Evolutionary conservation across 2,888 invertebrate species (phyloP), one percentile per base, ranked within the genome.

Genomic region (Polyploca ridens): DNA sequence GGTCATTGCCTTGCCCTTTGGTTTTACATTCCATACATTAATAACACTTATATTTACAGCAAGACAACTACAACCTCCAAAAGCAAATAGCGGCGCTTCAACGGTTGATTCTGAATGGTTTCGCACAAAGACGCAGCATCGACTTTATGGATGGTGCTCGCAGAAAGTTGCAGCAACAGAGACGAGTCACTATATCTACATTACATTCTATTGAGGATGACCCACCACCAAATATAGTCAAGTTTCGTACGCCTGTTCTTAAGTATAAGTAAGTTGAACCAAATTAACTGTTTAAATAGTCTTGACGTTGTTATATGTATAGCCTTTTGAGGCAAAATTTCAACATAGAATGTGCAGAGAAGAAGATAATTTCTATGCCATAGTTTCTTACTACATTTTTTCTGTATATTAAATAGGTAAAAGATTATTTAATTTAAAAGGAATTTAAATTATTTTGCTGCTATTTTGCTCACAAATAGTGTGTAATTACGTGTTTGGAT

Each of bases 201-300:
- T 65, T 88, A 14, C 85, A 84, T 19, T 69, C 85, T 0, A 81
- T 84, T 11, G 76, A 83, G 3, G 87, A 88, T 33, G 82, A 86
- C 13, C 64, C 76, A 0, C 69, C 77, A 0, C 76, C 84, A 0
- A 16, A 65, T 8, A 68, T 84, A 59, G 88, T 86, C 0, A 87
- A 83, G 72, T 92, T 91, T 67, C 86, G 88, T 69, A 93, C 93
- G 0, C 93, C 93, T 1, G 78, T 78, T 46, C 76, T 92, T 41
- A 93, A 93, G 65, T 93, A 92, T 73, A 93, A 93, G 93, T 93
- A 69, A 84, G 89, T 83, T 10, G 46, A n/a, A 46, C 10, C n/a
- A n/a, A 13, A 7, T 14, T 44, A 44, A 4, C 44, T 14, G 5
- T n/a, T n/a, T n/a, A n/a, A n/a, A n/a, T n/a, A n/a, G n/a, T n/a